These are phyloP conservation scores for Psammodynastes pulverulentus DNA, from an alignment of 2,113 vertebrate species.

Conservation along the genomic window DNA sequence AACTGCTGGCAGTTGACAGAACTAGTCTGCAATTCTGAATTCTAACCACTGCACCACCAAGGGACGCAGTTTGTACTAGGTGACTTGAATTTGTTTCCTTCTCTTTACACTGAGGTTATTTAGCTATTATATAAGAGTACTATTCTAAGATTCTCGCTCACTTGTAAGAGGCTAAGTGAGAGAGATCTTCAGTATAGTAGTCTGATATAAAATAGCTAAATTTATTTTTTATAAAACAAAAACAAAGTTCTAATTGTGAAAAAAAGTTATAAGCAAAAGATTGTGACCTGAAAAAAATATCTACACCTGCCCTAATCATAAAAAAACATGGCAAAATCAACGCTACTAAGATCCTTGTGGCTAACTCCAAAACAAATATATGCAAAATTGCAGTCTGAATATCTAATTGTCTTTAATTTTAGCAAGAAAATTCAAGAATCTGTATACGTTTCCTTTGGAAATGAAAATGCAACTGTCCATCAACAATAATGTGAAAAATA, in stretches of 20 bases:
- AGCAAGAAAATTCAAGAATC: conserved; percentile 66
- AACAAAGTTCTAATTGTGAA: conserved; percentile 27
- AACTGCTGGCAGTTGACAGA: not conserved
- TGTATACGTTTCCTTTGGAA: conserved; percentile 72
- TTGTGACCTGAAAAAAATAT: not conserved
- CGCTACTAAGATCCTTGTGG: not conserved
- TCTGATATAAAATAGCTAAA: conserved; percentile 37
- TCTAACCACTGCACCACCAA: not conserved
- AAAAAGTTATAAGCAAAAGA: conserved; percentile 34
- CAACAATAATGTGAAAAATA: conserved; percentile 72
- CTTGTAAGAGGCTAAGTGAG: conserved; percentile 20
- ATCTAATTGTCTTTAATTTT: conserved; percentile 63
- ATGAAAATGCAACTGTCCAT: conserved; percentile 65
- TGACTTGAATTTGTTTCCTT: not conserved
- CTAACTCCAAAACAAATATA: not conserved
- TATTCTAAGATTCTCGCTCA: not conserved
- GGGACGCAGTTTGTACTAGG: not conserved
- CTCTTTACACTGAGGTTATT: not conserved
- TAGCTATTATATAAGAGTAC: not conserved
- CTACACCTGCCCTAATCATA: not conserved
- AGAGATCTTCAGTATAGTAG: not conserved
- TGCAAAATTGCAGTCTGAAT: not conserved
- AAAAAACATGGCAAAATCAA: not conserved
- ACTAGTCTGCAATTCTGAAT: not conserved
- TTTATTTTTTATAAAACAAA: conserved; percentile 8